Conservation (phyloP, 2,888 invertebrate species). For the Acleris cristana region DNA sequence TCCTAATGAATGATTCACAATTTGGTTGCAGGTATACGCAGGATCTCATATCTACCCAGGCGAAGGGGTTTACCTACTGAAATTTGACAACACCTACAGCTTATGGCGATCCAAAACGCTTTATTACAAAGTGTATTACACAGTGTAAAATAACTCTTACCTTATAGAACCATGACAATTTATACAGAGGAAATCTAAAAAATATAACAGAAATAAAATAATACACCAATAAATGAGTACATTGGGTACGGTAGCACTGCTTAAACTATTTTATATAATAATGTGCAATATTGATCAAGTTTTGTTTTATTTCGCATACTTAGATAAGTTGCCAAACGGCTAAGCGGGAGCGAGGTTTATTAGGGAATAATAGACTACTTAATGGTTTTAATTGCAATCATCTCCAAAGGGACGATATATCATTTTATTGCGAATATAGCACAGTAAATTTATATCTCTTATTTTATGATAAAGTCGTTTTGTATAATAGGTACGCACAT, state of each 20-base stretch:
- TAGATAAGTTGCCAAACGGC: not conserved
- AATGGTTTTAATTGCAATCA: no score
- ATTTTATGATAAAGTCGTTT: no score
- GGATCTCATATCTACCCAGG: slow-evolving; percentile 98
- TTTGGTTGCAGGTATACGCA: slow-evolving; percentile 90
- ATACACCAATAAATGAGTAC: not conserved
- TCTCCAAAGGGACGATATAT: no score
- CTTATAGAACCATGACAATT: slow-evolving; percentile 56
- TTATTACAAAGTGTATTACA: slow-evolving; percentile 99
- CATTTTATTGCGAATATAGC: no score
- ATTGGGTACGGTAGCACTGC: not conserved
- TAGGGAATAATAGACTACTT: no score
- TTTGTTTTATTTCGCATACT: not conserved
- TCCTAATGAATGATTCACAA: slow-evolving; percentile 5
- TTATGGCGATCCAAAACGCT: slow-evolving; percentile 99
- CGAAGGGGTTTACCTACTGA: slow-evolving; percentile 97
- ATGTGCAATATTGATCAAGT: slow-evolving; percentile 44
- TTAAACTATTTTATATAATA: slow-evolving; percentile 8
- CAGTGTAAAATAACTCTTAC: slow-evolving; percentile 79
- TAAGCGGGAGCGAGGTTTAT: no score
- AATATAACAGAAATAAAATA: slow-evolving; percentile 8
- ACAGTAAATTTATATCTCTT: no score
- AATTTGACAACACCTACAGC: slow-evolving; percentile 99
- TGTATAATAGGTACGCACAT: no score
- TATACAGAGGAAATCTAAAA: slow-evolving; percentile 39